phyloP scores from a whole-genome alignment of 2,113 vertebrate genomes.

The Myocastor coypus region DNA sequence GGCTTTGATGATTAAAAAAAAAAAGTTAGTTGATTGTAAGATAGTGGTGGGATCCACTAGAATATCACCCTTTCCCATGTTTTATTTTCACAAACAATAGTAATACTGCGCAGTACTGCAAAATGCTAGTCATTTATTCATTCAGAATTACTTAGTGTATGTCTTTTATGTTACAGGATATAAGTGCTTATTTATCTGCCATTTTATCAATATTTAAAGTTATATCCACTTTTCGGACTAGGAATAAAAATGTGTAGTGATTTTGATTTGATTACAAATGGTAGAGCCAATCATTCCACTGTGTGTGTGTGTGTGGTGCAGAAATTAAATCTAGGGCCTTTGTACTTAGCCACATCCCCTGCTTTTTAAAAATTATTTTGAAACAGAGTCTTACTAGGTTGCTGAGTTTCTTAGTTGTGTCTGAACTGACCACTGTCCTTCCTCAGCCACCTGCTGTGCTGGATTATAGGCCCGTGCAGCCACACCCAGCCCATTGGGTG shows the following conservation, averaged over 20 bases:
- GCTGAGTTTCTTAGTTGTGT: neutral
- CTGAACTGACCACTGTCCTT: neutral
- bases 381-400: neutral
- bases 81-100: neutral
- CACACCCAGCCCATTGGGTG: neutral
- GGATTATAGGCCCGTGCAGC: neutral
- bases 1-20: neutral
- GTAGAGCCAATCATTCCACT: neutral
- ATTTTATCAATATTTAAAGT: constrained; percentile 20
- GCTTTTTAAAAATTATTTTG: neutral
- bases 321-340: neutral
- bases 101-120: accelerated
- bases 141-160: neutral
- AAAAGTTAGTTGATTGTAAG: neutral
- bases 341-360: neutral
- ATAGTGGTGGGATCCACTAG: neutral
- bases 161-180: neutral
- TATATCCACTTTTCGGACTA: neutral
- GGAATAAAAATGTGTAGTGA: neutral
- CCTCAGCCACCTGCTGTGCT: neutral
- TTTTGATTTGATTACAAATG: neutral
- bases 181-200: neutral
- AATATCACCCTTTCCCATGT: neutral
- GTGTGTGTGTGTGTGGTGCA: neutral
- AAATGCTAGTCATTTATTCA: neutral